A percentile compares a stretch with the other conserved stretches of the same genome.
These are phyloP conservation scores for Chironex yamaguchii DNA, from an alignment of 30 jellyfish, hydroid and myxozoan genomes.

Conservation along the genomic window DNA sequence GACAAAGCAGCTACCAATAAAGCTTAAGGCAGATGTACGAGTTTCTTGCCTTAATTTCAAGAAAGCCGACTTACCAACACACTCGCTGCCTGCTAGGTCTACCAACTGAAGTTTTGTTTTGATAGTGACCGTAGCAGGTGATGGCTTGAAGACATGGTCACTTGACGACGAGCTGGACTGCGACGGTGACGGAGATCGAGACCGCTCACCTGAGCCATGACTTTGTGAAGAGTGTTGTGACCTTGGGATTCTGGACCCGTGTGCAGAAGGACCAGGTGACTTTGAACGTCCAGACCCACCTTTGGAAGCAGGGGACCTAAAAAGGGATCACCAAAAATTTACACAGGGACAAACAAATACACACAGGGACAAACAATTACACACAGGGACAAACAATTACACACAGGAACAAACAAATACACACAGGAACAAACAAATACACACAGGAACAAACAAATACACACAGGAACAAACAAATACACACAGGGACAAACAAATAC, in stretches of 20 bases:
- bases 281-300: conserved; percentile 6
- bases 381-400: too few relatives aligned
- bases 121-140: conserved; percentile 57
- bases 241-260: neutral
- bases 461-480: too few relatives aligned
- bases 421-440: too few relatives aligned
- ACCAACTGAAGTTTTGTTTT: conserved; percentile 89
- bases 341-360: too few relatives aligned
- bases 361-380: too few relatives aligned
- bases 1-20: too few relatives aligned
- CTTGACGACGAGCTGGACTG: conserved; percentile 81
- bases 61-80: conserved; percentile 94
- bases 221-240: conserved; percentile 56
- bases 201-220: conserved; percentile 68
- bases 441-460: too few relatives aligned
- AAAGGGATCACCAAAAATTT: too few relatives aligned
- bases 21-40: too few relatives aligned
- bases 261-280: conserved; percentile 61
- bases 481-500: too few relatives aligned
- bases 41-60: too few relatives aligned
- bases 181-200: conserved; percentile 88
- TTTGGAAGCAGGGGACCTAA: neutral
- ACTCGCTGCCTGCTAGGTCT: conserved; percentile 95
- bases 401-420: too few relatives aligned
- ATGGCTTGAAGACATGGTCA: conserved; percentile 57